Percentiles rank a stretch among this genome's conserved stretches.
phyloP scores from a whole-genome alignment of 2,113 vertebrate genomes.

The Lagopus muta region DNA sequence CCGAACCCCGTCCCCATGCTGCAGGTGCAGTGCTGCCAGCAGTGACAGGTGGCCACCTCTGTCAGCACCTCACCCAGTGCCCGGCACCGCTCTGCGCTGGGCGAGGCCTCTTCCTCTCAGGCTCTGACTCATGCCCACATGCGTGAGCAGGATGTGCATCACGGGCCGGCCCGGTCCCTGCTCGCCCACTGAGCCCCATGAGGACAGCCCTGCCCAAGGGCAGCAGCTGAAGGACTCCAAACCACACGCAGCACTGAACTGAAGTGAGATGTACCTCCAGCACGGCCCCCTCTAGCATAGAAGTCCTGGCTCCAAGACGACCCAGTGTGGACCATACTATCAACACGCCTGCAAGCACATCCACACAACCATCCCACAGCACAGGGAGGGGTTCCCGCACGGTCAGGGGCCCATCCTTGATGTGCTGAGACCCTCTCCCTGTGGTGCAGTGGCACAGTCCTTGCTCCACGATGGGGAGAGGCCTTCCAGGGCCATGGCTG shows the following conservation, averaged over 20 bases:
- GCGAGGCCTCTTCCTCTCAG: conserved; percentile 58
- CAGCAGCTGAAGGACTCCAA: rapidly evolving
- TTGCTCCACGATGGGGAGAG: not conserved
- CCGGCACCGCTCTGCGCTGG: not conserved
- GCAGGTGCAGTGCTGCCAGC: not conserved
- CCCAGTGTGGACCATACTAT: not conserved
- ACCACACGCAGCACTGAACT: rapidly evolving
- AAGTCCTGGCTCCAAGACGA: not conserved
- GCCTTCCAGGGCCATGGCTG: not conserved
- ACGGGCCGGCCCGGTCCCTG: conserved; percentile 25
- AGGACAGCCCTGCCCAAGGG: not conserved
- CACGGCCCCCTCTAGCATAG: not conserved
- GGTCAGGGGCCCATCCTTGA: not conserved
- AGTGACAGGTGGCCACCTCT: not conserved
- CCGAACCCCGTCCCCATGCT: rapidly evolving
- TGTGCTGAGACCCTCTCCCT: not conserved
- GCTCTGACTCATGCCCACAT: conserved; percentile 69
- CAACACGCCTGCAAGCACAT: not conserved
- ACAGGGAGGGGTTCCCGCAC: not conserved
- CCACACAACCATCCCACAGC: not conserved
- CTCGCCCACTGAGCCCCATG: rapidly evolving
- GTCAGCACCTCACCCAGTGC: not conserved
- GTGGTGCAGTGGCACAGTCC: not conserved
- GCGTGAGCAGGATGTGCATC: conserved; percentile 68
- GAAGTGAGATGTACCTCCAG: rapidly evolving